Base-by-base conservation (phyloP, 2,113 vertebrate genomes). In the Sceloporus tristichus region DNA sequence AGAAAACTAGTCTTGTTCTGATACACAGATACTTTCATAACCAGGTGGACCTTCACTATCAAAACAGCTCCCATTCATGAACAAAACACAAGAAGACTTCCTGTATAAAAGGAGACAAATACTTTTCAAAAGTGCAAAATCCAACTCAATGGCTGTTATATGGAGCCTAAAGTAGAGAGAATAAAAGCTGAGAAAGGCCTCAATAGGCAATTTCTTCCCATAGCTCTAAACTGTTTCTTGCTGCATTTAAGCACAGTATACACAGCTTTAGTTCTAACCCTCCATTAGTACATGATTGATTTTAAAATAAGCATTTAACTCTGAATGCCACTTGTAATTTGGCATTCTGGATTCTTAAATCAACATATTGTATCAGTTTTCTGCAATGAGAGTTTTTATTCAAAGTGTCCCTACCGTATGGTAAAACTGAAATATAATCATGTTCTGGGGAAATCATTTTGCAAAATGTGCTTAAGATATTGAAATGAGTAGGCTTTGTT, bases 241-340 rank as follows among this genome's bases (percentile, higher is more conserved):
- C 4, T 70, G 21, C 29, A n/a, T 65, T 85, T 76, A 85, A 42
- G 25, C 6, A 48, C 42, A 48, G 42, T 48, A 48, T 40, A 73
- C 29, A 59, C 53, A 80, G 48, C 38, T 73, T 7, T 56, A 54
- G 21, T 78, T 62, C 59, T 42, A 78, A 68, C 29, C 54, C 66
- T 59, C 77, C n/a, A 80, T 9, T 73, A 56, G 48, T 59, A 42
- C 66, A 65, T 86, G 65, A 29, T 70, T 18, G 19, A 40, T 80
- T 71, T 73, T 73, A 27, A 53, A 70, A 86, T 56, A 38, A 48
- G 34, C 78, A 82, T 82, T 81, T 62, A 42, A 87, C 25, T 73
- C 66, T 38, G n/a, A 87, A 65, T 76, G 56, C 70, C 68, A 82
- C 27, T 76, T 75, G 48, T 25, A 65, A 62, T 10, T 62, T 75